Evolutionary conservation across 2,797 vertebrate species (phyloP).

Genomic region (Chromis chromis): DNA sequence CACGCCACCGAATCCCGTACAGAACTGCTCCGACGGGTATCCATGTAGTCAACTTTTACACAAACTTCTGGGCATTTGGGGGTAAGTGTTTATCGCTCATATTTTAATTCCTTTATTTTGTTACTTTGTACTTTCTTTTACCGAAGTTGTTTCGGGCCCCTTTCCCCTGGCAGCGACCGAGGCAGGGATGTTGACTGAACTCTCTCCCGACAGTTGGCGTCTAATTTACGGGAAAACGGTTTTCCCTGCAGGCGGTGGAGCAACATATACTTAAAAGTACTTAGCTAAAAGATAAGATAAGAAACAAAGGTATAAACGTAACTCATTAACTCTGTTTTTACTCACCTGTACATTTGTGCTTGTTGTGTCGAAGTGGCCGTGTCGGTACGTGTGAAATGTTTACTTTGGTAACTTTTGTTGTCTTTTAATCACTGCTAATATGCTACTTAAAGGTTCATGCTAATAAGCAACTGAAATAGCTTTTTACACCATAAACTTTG

Average conservation of each 20-base stretch:
- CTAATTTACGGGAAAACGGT: conserved; percentile 34
- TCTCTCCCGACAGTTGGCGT: conserved; percentile 38
- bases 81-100: conserved; percentile 61
- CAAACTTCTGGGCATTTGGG: not conserved
- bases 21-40: not conserved
- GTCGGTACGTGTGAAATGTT: not conserved
- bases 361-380: not conserved
- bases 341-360: not conserved
- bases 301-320: not conserved
- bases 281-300: not conserved
- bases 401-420: conserved; percentile 2
- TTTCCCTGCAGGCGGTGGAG: conserved; percentile 3
- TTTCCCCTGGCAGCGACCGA: conserved; percentile 31
- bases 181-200: conserved; percentile 60
- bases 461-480: not conserved
- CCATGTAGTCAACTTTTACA: conserved; percentile 43
- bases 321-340: not conserved
- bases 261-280: too few species aligned
- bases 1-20: conserved; percentile 36
- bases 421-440: conserved; percentile 29
- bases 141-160: conserved; percentile 47
- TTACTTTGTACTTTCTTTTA: conserved; percentile 16
- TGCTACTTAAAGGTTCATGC: conserved; percentile 32
- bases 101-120: not conserved
- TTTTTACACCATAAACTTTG: not conserved